These are phyloP conservation scores for Marronus borbonicus DNA, from an alignment of 2,888 invertebrate genomes.

Conservation along the genomic window DNA sequence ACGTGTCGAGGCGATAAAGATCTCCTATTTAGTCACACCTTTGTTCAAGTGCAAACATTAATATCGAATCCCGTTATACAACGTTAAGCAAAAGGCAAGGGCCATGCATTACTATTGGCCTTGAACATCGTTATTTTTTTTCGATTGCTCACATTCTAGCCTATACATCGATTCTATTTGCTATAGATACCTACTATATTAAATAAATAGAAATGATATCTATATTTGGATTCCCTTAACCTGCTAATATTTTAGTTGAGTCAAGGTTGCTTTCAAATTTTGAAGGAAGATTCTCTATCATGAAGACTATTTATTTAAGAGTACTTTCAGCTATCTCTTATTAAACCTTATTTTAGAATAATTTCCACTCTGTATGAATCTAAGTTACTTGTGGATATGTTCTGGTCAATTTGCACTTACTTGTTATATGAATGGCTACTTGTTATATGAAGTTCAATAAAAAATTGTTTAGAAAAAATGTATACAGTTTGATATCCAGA, in stretches of 20 bases:
- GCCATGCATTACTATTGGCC: not conserved
- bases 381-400: not conserved
- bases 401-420: not conserved
- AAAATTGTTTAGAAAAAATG: no score
- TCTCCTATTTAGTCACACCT: constrained; percentile 40
- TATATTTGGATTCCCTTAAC: not conserved
- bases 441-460: no score
- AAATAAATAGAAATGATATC: not conserved
- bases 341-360: not conserved
- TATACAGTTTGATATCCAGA: no score
- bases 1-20: constrained; percentile 32
- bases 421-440: not conserved
- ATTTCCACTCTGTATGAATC: not conserved
- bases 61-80: constrained; percentile 18
- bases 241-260: no score
- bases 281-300: no score
- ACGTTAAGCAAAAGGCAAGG: not conserved
- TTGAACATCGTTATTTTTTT: constrained; percentile 22
- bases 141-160: not conserved
- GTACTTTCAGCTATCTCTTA: not conserved
- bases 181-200: not conserved
- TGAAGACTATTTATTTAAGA: no score
- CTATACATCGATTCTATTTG: constrained; percentile 2
- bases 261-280: no score
- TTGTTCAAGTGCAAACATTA: constrained; percentile 31